Base-by-base conservation (phyloP, 2,888 invertebrate species). In the Agonopterix alstromeriana region DNA sequence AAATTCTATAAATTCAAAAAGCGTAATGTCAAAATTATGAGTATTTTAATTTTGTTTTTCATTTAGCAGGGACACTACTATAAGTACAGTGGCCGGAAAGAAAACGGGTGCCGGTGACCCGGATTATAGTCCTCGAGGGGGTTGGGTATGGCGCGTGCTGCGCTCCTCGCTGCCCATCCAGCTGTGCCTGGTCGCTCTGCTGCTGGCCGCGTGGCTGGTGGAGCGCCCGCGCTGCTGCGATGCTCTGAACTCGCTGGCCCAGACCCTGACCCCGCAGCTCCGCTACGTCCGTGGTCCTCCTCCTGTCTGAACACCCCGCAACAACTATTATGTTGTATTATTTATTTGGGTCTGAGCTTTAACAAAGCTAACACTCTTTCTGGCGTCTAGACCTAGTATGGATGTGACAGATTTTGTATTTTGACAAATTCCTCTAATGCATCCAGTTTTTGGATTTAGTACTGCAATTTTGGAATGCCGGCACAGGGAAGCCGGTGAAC, bases 231-330 rank as follows among this genome's bases (percentile, higher is more conserved):
- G 93, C 45, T 95, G 95, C 78, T 95, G 95, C 79, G 94, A 95
- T 71, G 91, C 93, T 48, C 90, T 94, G 65, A 94, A 95, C 83
- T 94, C 93, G 48, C 90, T 94, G 55, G 93, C 93, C 47, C 90
- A 94, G 63, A 93, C 94, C 0, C 81, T 95, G 41, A 92, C 93
- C n/a, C 95, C 95, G 4, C 94, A 95, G 66, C 86, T 96, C 49
- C 92, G 94, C 61, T 95, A 95, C 75, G 92, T 95, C n/a, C 91
- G 93, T 52, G 95, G 95, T 54, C 95, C 95, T 9, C 95, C 95
- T 12, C 95, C 96, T 8, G 92, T 94, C 59, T 95, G 91, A 92
- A 73, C 54, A 27, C 27, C 27, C 7, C 27, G 27, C 27, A 1
- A 27, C 27, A 7, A 27, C 27, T 27, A 27, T 17, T 17, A 17